Conservation (phyloP, 2,113 vertebrate species). For the Athene noctua region DNA sequence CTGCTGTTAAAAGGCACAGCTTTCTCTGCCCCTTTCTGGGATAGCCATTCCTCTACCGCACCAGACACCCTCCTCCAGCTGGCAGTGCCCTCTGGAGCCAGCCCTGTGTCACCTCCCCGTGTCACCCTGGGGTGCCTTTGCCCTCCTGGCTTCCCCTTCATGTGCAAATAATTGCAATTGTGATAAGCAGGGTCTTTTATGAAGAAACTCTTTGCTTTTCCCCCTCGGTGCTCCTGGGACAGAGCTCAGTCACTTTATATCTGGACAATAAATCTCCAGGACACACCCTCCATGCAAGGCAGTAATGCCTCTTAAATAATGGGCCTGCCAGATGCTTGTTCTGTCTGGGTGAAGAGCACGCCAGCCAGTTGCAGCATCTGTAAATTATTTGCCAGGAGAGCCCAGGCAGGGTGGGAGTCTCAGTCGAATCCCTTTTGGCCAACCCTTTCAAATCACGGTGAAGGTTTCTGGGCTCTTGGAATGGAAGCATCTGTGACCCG, state of each 20-base stretch:
- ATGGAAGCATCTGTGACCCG: background rate
- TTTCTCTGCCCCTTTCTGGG: background rate
- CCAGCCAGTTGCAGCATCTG: constrained; percentile 37
- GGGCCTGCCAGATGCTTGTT: constrained; percentile 41
- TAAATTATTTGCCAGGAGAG: constrained; percentile 43
- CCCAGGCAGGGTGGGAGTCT: background rate
- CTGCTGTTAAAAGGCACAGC: constrained; percentile 34
- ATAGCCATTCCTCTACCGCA: background rate
- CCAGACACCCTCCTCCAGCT: background rate
- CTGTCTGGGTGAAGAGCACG: constrained; percentile 2
- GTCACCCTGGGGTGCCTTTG: background rate
- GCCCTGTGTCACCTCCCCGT: accelerated
- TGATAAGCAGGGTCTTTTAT: background rate
- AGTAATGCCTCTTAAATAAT: background rate
- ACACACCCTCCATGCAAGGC: background rate
- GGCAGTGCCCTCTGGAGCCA: background rate
- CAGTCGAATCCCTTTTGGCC: background rate
- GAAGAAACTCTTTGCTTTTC: constrained; percentile 11
- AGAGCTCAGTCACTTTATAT: constrained; percentile 31
- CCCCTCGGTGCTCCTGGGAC: background rate
- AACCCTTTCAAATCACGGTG: background rate
- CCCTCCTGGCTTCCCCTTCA: background rate
- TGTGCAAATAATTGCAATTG: background rate
- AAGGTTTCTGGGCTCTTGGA: background rate
- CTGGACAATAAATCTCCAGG: constrained; percentile 45